These are phyloP conservation scores for Drosophila merina DNA, from an alignment of 2,888 invertebrate species.

Conservation along the genomic window DNA sequence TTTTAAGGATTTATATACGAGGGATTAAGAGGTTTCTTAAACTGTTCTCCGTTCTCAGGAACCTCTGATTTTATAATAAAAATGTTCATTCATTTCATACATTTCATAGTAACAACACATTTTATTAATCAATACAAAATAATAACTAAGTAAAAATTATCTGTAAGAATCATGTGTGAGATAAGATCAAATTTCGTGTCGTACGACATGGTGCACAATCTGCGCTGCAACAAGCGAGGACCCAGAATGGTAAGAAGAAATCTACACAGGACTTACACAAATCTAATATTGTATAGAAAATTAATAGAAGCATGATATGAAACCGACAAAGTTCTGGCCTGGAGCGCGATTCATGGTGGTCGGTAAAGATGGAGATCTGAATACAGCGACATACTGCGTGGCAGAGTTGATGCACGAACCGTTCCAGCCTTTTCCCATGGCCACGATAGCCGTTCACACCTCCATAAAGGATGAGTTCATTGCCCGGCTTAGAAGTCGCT, in stretches of 20 bases:
- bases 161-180: conserved; percentile 50
- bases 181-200: conserved; percentile 42
- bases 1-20: conserved; percentile 23
- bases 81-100: background rate
- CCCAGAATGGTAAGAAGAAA: conserved; percentile 1
- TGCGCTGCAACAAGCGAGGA: conserved; percentile 15
- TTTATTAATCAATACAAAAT: background rate
- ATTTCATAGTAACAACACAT: background rate
- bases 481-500: conserved; percentile 57
- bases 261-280: background rate
- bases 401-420: conserved; percentile 73
- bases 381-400: conserved; percentile 74
- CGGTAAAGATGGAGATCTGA: conserved; percentile 76
- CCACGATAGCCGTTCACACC: conserved; percentile 77
- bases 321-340: conserved; percentile 38
- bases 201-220: conserved; percentile 52
- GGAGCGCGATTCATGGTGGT: conserved; percentile 71
- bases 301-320: conserved; percentile 20
- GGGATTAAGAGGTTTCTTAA: background rate
- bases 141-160: conserved; percentile 39
- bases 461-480: conserved; percentile 70
- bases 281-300: background rate
- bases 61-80: background rate
- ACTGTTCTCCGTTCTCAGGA: too few species aligned
- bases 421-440: conserved; percentile 61